Evolutionary conservation across 2,888 invertebrate species (phyloP), one percentile per base, ranked within the genome.

Genomic region (Apotomis capreana): DNA sequence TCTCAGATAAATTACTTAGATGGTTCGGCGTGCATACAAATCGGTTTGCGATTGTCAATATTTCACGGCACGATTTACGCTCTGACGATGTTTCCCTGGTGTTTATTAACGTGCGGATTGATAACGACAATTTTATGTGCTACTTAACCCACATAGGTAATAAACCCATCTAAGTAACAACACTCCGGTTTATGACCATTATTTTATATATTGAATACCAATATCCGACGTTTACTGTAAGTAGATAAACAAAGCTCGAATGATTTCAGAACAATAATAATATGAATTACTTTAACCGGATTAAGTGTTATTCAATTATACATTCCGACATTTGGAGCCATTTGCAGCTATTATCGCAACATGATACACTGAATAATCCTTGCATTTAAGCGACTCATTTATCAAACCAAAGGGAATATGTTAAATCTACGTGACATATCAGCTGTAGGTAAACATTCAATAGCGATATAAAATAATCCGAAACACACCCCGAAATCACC

Each of bases 1-100:
- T 89, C 86, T 90, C 81, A 90, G 87, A 91, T 87, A 90, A 89
- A 91, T 92, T 91, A 89, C 89, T 90, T 87, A 84, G 84, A 82
- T 83, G 83, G 85, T 89, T 87, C 85, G 84, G 83, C 77, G 89
- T 88, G 89, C 88, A 91, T 90, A 91, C 90, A 89, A 91, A 92
- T 91, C 85, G 88, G 81, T 84, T 76, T 82, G 83, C 86, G 85
- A 87, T 88, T 89, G 87, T 80, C 89, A 82, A 90, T 90, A 90
- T 89, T 90, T 90, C 85, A 91, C 85, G 81, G 87, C 81, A 87
- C 87, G 89, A 89, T 88, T 90, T 89, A 87, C 88, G 8, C 58
- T 65, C 46, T 15, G 55, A 5, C 58, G 37, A 36, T 58, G 37
- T 12, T 58, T 55, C 46, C 26, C 55, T 57, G 65, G 65, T 65